Percentiles rank a stretch among this genome's conserved stretches.
phyloP scores from a whole-genome alignment of 2,888 invertebrate species.

The Eucera pruinosa region DNA sequence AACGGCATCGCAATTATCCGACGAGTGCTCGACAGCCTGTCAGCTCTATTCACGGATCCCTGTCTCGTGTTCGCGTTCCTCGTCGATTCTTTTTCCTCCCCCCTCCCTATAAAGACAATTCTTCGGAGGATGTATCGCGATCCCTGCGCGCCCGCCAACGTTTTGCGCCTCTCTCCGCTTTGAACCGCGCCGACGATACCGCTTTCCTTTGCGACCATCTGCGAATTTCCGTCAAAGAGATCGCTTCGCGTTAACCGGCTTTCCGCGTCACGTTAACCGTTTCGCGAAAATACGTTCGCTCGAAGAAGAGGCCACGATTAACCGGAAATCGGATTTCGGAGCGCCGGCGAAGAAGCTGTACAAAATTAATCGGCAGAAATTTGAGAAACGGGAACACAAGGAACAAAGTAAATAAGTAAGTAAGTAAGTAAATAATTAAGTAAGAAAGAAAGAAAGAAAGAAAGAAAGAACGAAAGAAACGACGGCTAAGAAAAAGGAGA shows the following conservation, averaged over 20 bases:
- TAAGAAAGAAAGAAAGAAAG: neutral
- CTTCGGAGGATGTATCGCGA: slow-evolving; percentile 31
- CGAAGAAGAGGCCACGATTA: too few relatives aligned
- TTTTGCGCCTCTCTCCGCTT: slow-evolving; percentile 4
- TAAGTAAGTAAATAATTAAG: too few relatives aligned
- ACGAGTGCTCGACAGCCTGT: slow-evolving; percentile 69
- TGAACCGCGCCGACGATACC: slow-evolving; percentile 3
- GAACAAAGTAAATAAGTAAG: too few relatives aligned
- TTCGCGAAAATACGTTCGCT: too few relatives aligned
- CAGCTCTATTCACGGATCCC: slow-evolving; percentile 57
- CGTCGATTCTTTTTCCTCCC: slow-evolving; percentile 29
- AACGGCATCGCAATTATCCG: slow-evolving; percentile 72
- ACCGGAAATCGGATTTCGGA: slow-evolving; percentile 44
- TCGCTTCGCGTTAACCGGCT: neutral
- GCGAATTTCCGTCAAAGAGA: slow-evolving; percentile 10
- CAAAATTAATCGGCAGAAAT: too few relatives aligned
- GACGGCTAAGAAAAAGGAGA: neutral
- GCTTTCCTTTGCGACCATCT: neutral
- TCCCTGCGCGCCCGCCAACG: slow-evolving; percentile 6
- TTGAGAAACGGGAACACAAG: too few relatives aligned
- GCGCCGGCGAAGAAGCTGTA: too few relatives aligned
- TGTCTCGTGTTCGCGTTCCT: slow-evolving; percentile 42
- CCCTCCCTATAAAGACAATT: slow-evolving; percentile 25
- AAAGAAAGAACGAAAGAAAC: neutral
- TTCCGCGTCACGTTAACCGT: neutral